phyloP scores from a whole-genome alignment of 2,888 invertebrate genomes.

The Trichopria drosophilae region DNA sequence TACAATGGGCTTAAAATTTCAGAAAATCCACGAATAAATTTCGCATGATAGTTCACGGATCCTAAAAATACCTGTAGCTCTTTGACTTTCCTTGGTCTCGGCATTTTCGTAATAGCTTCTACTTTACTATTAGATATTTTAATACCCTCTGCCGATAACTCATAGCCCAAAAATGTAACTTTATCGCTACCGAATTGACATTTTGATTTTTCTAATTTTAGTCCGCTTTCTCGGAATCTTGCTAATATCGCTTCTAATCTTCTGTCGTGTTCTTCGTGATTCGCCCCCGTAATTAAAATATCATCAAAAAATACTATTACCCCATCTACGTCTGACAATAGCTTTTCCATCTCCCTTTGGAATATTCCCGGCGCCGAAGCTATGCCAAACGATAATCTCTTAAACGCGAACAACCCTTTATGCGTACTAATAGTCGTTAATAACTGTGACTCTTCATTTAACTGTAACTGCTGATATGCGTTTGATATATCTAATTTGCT shows the following conservation, averaged over 20 bases:
- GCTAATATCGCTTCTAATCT: slow-evolving; percentile 32
- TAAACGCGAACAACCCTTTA: slow-evolving; percentile 42
- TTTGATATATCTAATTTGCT: slow-evolving; percentile 42
- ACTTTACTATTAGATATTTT: slow-evolving; percentile 21
- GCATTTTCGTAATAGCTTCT: no score
- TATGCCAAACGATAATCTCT: slow-evolving; percentile 26
- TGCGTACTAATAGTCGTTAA: slow-evolving; percentile 45
- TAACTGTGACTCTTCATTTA: slow-evolving; percentile 41
- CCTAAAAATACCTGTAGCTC: slow-evolving; percentile 41
- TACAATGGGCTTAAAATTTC: no score
- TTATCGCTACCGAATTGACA: no score
- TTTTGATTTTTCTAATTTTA: no score
- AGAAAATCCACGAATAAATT: slow-evolving; percentile 44
- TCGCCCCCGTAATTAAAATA: no score
- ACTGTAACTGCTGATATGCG: slow-evolving; percentile 48
- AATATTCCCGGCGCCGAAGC: slow-evolving; percentile 43
- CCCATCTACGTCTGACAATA: slow-evolving; percentile 44
- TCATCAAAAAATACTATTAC: no score
- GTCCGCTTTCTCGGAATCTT: no score
- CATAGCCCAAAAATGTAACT: slow-evolving; percentile 37
- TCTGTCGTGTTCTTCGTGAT: no score
- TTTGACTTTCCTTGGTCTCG: no score
- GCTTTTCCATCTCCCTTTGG: slow-evolving; percentile 41
- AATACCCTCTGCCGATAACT: slow-evolving; percentile 34
- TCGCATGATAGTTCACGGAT: slow-evolving; percentile 45